A percentile compares a stretch with the other conserved stretches of the same genome.
Evolutionary conservation across 92 coral and sea anemone genomes (phyloP).

Genomic region (Desmophyllum pertusum): DNA sequence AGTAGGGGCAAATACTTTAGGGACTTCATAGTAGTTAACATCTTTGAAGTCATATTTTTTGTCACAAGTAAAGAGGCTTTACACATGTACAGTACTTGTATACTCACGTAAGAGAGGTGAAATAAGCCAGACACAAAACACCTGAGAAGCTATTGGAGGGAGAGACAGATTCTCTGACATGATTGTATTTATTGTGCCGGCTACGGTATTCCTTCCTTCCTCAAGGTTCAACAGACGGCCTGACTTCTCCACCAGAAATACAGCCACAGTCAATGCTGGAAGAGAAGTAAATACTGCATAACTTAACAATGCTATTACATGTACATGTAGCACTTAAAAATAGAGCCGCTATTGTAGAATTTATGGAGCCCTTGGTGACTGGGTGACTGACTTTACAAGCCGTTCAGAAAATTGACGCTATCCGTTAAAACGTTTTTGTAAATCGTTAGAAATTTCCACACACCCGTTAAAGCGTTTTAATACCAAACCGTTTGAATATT

Average conservation of each 20-base stretch:
- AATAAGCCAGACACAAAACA: conserved; percentile 95
- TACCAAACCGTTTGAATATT: too few species aligned
- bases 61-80: neutral
- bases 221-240: conserved; percentile 91
- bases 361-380: too few species aligned
- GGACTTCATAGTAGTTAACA: too few species aligned
- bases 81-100: too few species aligned
- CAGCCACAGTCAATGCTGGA: conserved; percentile 91
- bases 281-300: neutral
- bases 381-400: too few species aligned
- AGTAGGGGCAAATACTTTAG: neutral
- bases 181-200: conserved; percentile 84
- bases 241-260: conserved; percentile 90
- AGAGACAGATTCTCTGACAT: conserved; percentile 92
- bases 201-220: conserved; percentile 89
- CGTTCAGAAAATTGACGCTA: too few species aligned
- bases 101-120: conserved; percentile 93
- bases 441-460: too few species aligned
- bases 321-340: too few species aligned
- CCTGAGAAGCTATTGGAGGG: conserved; percentile 73
- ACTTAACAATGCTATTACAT: neutral
- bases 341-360: too few species aligned
- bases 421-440: too few species aligned
- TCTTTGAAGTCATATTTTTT: neutral
- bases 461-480: too few species aligned